Evolutionary conservation across 2,888 invertebrate species (phyloP).

Genomic region (Ormyrus nitidulus): DNA sequence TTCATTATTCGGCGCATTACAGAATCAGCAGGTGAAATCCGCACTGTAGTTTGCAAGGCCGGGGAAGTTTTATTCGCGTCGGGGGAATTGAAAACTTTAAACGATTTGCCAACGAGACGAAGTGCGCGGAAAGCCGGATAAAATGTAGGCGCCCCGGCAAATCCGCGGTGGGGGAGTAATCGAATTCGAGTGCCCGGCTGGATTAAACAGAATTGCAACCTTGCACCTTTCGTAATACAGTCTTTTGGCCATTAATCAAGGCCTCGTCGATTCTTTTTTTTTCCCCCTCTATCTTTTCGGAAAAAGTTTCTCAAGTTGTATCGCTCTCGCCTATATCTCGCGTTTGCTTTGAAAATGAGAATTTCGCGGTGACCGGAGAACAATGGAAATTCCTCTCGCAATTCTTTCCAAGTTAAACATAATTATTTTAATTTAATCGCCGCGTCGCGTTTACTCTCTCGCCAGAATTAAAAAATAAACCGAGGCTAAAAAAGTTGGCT

Average conservation of each 20-base stretch:
- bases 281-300: too few species aligned
- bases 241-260: neutral
- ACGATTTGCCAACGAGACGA: neutral
- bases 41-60: neutral
- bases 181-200: neutral
- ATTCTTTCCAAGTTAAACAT: too few species aligned
- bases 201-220: slow-evolving; percentile 11
- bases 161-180: neutral
- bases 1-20: too few species aligned
- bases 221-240: neutral
- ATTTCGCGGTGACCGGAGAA: neutral
- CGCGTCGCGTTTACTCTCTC: neutral
- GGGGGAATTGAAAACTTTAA: slow-evolving; percentile 26
- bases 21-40: too few species aligned
- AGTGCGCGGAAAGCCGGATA: neutral
- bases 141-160: neutral
- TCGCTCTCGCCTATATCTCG: neutral
- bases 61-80: slow-evolving; percentile 11
- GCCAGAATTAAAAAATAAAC: too few species aligned
- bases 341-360: slow-evolving; percentile 31
- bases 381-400: too few species aligned
- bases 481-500: too few species aligned
- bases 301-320: too few species aligned
- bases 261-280: too few species aligned
- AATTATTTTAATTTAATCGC: neutral